phyloP scores from a whole-genome alignment of 1,140 invertebrate species.

The Drosophila ananassae region DNA sequence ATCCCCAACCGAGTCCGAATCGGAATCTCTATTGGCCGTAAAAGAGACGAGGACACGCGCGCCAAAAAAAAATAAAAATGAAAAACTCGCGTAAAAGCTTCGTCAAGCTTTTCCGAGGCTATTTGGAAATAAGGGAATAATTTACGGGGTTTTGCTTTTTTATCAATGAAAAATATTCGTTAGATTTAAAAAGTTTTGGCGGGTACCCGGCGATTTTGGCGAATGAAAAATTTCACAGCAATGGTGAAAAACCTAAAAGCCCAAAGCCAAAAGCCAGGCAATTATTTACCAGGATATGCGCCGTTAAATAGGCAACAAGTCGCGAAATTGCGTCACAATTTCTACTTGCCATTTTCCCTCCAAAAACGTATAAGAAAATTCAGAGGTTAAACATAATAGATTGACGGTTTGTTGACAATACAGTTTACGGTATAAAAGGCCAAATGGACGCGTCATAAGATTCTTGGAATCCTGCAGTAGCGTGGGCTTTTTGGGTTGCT shows the following conservation, averaged over 20 bases:
- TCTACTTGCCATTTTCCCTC: neutral
- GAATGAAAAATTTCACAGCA: slow-evolving; percentile 48
- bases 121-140: neutral
- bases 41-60: slow-evolving; percentile 4
- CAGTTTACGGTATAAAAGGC: slow-evolving; percentile 27
- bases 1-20: slow-evolving; percentile 1
- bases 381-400: slow-evolving; percentile 14
- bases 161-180: slow-evolving; percentile 77
- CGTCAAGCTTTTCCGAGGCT: slow-evolving; percentile 45
- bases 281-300: slow-evolving; percentile 68
- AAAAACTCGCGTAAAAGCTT: slow-evolving; percentile 69
- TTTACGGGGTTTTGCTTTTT: slow-evolving; percentile 20
- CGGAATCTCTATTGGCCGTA: slow-evolving; percentile 7
- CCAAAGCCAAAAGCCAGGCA: slow-evolving; percentile 50
- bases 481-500: slow-evolving; percentile 26
- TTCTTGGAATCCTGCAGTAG: slow-evolving; percentile 43
- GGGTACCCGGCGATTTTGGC: slow-evolving; percentile 34
- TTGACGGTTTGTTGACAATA: slow-evolving; percentile 61
- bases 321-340: slow-evolving; percentile 42
- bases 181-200: slow-evolving; percentile 54
- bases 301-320: slow-evolving; percentile 62
- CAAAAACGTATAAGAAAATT: neutral
- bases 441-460: slow-evolving; percentile 42
- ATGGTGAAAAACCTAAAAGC: slow-evolving; percentile 6
- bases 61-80: slow-evolving; percentile 36